phyloP scores from a whole-genome alignment of 2,113 vertebrate species.

The Cyprinodon brontotheroides region DNA sequence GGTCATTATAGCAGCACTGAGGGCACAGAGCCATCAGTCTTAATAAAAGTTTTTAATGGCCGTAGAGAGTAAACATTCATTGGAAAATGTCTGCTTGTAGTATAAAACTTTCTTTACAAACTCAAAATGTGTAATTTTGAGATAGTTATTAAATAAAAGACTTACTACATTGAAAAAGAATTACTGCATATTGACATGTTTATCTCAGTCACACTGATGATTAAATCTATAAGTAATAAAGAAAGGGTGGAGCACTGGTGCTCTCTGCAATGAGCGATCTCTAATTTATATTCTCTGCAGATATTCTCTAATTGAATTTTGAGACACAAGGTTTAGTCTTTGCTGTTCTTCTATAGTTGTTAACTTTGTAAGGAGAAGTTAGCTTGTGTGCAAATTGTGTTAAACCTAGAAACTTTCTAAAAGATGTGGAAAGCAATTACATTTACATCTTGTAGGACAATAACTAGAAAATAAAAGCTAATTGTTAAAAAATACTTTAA shows the following conservation, averaged over 20 bases:
- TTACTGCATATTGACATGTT: background rate
- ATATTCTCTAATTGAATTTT: slow-evolving; percentile 5
- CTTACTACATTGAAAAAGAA: no score
- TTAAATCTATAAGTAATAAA: slow-evolving; percentile 26
- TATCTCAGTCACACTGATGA: background rate
- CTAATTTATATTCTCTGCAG: slow-evolving; percentile 12
- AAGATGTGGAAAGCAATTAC: no score
- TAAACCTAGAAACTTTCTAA: no score
- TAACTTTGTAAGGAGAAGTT: background rate
- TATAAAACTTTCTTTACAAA: slow-evolving; percentile 32
- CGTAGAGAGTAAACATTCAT: slow-evolving; percentile 35
- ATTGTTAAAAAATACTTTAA: no score
- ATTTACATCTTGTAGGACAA: no score
- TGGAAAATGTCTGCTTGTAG: slow-evolving; percentile 16
- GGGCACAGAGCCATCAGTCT: slow-evolving; percentile 39
- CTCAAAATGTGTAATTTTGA: slow-evolving; percentile 6
- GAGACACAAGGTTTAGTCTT: background rate
- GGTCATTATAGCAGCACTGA: slow-evolving; percentile 27
- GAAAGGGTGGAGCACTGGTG: slow-evolving; percentile 22
- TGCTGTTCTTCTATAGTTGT: background rate
- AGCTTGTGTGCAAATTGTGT: background rate
- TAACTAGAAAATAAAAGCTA: no score
- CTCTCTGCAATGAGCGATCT: slow-evolving; percentile 28
- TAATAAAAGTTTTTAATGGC: background rate
- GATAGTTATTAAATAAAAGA: slow-evolving; percentile 17